phyloP scores from a whole-genome alignment of 2,113 vertebrate genomes.

The Micronycteris hirsuta region DNA sequence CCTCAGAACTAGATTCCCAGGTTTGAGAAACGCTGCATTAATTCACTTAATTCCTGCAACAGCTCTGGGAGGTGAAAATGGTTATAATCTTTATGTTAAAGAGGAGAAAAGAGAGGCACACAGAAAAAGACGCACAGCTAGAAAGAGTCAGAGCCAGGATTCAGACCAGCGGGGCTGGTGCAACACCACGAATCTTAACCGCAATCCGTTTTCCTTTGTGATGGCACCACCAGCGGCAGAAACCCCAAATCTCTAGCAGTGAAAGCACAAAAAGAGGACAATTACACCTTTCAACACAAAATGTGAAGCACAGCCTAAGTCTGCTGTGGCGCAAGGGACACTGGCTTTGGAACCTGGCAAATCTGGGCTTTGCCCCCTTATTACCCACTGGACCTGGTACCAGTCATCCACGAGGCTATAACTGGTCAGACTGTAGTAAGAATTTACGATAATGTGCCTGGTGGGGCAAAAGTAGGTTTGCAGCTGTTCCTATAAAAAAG shows the following conservation, averaged over 20 bases:
- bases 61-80: neutral
- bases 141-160: neutral
- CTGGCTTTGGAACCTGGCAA: neutral
- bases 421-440: neutral
- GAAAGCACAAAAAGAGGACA: neutral
- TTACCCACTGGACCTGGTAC: neutral
- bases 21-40: neutral
- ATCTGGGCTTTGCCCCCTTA: neutral
- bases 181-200: neutral
- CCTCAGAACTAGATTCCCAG: neutral
- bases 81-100: neutral
- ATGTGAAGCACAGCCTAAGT: neutral
- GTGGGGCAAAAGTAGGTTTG: too few relatives aligned
- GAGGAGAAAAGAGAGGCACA: neutral
- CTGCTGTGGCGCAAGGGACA: neutral
- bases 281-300: neutral
- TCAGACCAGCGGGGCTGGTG: neutral
- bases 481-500: too few relatives aligned
- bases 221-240: neutral
- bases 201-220: neutral
- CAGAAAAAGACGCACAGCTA: neutral
- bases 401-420: neutral
- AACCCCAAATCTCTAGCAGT: neutral
- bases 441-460: neutral
- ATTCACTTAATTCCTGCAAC: neutral